Percentiles rank a stretch among this genome's conserved stretches.
Evolutionary conservation across 2,888 invertebrate genomes (phyloP).

Genomic region (Halictus quadricinctus): DNA sequence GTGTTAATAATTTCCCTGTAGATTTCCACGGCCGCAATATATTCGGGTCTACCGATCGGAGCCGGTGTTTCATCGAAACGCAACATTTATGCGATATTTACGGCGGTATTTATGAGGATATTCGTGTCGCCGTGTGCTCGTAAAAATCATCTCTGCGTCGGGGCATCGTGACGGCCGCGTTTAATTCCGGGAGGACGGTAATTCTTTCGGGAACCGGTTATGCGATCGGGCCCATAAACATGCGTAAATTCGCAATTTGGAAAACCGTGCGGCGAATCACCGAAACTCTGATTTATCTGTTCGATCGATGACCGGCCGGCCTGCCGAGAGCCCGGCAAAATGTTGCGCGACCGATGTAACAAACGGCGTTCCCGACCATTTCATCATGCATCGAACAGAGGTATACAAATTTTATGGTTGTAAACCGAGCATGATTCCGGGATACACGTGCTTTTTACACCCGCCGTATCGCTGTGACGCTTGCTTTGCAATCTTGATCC

Average conservation of each 20-base stretch:
- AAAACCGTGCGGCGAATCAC: constrained; percentile 65
- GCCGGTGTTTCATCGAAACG: constrained; percentile 34
- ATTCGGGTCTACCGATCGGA: not conserved
- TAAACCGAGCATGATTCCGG: not conserved
- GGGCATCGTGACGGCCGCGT: constrained; percentile 50
- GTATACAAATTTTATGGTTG: constrained; percentile 10
- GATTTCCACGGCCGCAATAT: not conserved
- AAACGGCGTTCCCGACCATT: constrained; percentile 19
- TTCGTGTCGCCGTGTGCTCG: constrained; percentile 47
- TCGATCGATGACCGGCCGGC: constrained; percentile 34
- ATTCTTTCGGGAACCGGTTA: constrained; percentile 60
- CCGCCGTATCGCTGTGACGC: not conserved
- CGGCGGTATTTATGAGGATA: constrained; percentile 50
- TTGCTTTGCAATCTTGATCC: not conserved
- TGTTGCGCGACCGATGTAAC: constrained; percentile 34
- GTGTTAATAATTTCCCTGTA: not conserved
- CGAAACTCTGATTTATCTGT: constrained; percentile 71
- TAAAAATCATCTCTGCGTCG: constrained; percentile 61
- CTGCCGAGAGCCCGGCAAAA: constrained; percentile 27
- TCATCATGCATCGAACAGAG: not conserved
- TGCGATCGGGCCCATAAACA: constrained; percentile 56
- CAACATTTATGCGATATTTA: constrained; percentile 31
- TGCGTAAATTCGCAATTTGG: constrained; percentile 70
- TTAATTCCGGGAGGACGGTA: constrained; percentile 61
- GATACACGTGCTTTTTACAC: not conserved